phyloP scores from a whole-genome alignment of 2,888 invertebrate genomes.

The Pammene aurita region DNA sequence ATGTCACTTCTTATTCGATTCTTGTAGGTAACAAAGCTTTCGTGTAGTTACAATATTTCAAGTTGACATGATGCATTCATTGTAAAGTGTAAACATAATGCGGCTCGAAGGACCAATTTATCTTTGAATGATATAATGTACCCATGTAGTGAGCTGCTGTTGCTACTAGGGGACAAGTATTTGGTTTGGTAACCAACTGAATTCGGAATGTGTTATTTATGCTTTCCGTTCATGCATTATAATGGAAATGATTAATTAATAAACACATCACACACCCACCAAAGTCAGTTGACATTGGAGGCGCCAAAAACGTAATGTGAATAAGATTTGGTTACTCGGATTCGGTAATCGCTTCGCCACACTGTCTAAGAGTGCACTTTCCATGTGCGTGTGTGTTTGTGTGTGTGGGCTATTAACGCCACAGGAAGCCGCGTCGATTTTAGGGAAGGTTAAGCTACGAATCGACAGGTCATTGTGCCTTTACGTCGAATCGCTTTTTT shows the following conservation, averaged over 20 bases:
- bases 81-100: slow-evolving; percentile 27
- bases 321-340: slow-evolving; percentile 6
- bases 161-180: not conserved
- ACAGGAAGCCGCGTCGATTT: slow-evolving; percentile 80
- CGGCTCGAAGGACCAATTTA: slow-evolving; percentile 45
- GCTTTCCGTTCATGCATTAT: slow-evolving; percentile 10
- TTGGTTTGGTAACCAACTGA: slow-evolving; percentile 18
- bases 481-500: slow-evolving; percentile 68
- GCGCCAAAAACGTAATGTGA: slow-evolving; percentile 26
- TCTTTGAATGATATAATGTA: too few relatives aligned
- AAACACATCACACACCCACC: slow-evolving; percentile 3
- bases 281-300: slow-evolving; percentile 14
- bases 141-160: too few relatives aligned
- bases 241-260: slow-evolving; percentile 31
- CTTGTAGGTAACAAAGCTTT: not conserved
- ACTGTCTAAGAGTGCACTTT: slow-evolving; percentile 42
- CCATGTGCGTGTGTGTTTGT: slow-evolving; percentile 55
- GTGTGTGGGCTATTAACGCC: slow-evolving; percentile 63
- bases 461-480: slow-evolving; percentile 79
- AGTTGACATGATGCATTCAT: too few relatives aligned
- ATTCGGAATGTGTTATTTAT: slow-evolving; percentile 8
- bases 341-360: slow-evolving; percentile 21
- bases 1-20: slow-evolving; percentile 22
- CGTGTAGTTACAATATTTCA: not conserved
- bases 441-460: slow-evolving; percentile 76